Evolutionary conservation across 2,113 vertebrate genomes (phyloP), one percentile per base, ranked within the genome.

Genomic region (Arenaria interpres): DNA sequence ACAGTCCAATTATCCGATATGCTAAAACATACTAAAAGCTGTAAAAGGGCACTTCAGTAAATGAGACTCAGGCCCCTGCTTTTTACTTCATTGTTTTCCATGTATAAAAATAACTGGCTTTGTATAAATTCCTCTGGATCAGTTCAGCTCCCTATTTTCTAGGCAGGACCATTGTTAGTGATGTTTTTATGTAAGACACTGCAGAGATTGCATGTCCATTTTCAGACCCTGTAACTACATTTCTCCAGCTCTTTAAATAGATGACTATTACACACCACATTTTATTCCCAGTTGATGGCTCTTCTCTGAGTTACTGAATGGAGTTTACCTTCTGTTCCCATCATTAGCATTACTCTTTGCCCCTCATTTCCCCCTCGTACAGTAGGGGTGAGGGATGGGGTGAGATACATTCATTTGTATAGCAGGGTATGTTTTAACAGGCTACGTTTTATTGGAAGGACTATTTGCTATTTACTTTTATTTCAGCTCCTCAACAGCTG

Each of bases 401-500:
- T 50, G 51, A 35, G 11, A 37, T 41, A 12, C 18, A 5, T 22
- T 92, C 6, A 14, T 75, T 90, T 73, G 19, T 23, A 5, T 14
- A 64, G 50, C 56, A 46, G 23, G 27, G 3, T 84, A 30, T 80
- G 23, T 14, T 82, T 92, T 43, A 45, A 11, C 32, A 46, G 59
- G 39, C 35, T 53, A 5, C 4, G 0, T 51, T 78, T 89, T 68
- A 48, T 43, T 75, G 60, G 23, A 67, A 71, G 56, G 35, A 67
- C 43, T 63, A 9, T 35, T 74, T 88, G 37, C n/a, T 68, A 6
- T 77, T 45, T 77, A 53, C 14, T 19, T 83, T 62, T 76, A 50
- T 92, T 96, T 63, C 94, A 98, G 97, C 94, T 97, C 57, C 89
- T 94, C 48, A 88, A 74, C 59, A 84, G 91, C 60, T 93, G 95